Base-by-base conservation (phyloP, 2,113 vertebrate species). In the Paracanthobrama guichenoti region DNA sequence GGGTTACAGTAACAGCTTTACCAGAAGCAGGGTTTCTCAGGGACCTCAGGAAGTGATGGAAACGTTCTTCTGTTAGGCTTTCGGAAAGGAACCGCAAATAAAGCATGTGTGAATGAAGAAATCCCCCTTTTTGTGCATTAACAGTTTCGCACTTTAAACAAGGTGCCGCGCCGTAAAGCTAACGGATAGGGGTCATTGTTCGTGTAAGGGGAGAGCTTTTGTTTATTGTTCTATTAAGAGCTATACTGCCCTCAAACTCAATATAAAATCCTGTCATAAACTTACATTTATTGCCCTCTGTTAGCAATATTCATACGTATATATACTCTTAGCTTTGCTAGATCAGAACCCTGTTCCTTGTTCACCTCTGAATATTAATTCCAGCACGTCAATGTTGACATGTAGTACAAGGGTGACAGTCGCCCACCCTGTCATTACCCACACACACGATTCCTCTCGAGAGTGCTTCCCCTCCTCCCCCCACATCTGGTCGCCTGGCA, bases 401-500 rank as follows among this genome's bases (percentile, higher is more conserved):
- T n/a, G 59, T 22, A 71, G 69, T 62, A 50, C 3, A 50, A 76
- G 74, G 84, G 69, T 76, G 85, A 71, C 60, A 50, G 48, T 64
- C 44, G 60, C 81, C 87, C 81, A 79, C 81, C 60, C 26, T 79
- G 81, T 83, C 50, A 55, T 85, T 87, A 87, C 74, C 79, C 74
- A 39, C 83, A 73, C 84, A 74, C 80, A 44, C 66, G 64, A 57
- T 69, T 72, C 11, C 84, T 88, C 82, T 22, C 26, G 28, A 71
- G 92, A 91, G 87, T 91, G 92, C 90, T 91, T 85, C 42, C 90
- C 88, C 91, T 93, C 91, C 92, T 93, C 93, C 91, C 92, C 90
- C 91, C 87, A 88, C 91, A 92, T 89, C 91, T 93, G 93, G 93
- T 93, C 94, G 90, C 92, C 90, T 89, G 90, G 92, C 93, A 94